Percentiles rank a stretch among this genome's conserved stretches.
phyloP scores from a whole-genome alignment of 2,113 vertebrate species.

The Acrocephalus arundinaceus region DNA sequence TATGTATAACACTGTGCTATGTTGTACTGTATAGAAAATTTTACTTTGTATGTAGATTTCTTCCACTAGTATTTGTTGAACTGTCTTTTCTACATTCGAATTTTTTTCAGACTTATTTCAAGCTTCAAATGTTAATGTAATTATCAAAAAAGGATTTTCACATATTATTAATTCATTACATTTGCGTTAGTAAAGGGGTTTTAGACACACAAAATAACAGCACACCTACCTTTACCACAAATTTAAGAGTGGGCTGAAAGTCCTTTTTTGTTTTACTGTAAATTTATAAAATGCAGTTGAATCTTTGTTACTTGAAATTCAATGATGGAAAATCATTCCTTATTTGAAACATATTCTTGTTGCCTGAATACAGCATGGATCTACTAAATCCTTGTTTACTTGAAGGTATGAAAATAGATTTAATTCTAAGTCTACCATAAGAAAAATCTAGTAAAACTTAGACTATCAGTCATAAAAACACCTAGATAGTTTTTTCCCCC shows the following conservation, averaged over 20 bases:
- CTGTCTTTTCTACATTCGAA: background rate
- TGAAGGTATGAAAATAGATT: background rate
- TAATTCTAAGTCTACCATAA: background rate
- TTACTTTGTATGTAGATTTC: background rate
- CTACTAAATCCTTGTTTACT: background rate
- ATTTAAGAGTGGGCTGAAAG: background rate
- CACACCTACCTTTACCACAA: background rate
- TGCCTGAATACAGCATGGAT: background rate
- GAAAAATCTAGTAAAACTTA: background rate
- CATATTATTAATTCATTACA: background rate
- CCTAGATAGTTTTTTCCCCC: background rate
- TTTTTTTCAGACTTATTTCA: background rate
- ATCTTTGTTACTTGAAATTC: background rate
- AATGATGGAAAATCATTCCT: background rate
- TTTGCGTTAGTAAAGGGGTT: background rate
- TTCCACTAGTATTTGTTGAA: background rate
- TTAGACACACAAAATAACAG: background rate
- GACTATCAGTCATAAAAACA: background rate
- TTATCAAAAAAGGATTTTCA: background rate
- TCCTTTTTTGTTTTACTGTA: background rate
- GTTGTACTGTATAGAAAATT: background rate
- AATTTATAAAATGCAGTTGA: background rate
- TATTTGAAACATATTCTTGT: background rate
- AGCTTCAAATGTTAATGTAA: background rate
- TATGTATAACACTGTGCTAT: background rate